Base-by-base conservation (phyloP, 2,888 invertebrate species). In the Troilus luridus region DNA sequence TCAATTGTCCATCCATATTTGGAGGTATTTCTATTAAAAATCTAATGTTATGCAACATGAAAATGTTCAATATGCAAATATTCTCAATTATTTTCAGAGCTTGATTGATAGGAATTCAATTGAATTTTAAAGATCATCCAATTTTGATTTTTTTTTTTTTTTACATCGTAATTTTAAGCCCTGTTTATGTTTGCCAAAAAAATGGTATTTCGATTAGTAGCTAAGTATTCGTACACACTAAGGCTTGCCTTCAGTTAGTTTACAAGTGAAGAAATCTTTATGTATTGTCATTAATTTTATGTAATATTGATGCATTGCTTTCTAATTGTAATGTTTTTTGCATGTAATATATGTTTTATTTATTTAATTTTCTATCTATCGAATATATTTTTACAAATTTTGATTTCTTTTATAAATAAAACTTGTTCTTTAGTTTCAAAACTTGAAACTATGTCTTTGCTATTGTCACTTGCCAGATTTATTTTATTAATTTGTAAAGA, bases 301-400 rank as follows among this genome's bases (percentile, higher is more conserved):
- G 67, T 64, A 27, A 77, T 77, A 77, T 19, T 77, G 17, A 77
- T 41, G 72, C 72, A 19, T 77, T 77, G 72, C 27, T 77, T 77
- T 77, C 7, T 17, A 24, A 77, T 77, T 77, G 7, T 77, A 41
- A 17, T 77, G 27, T 17, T 17, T 17, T 19, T 77, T 77, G 72
- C 72, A 41, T 77, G 72, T 41, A 77, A 41, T 27, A 77, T 3
- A 41, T 77, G 41, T 77, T 77, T 77, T 77, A 77, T 27, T 67
- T 67, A 67, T 67, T 67, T 41, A 77, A 19, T 77, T 77, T 77
- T 41, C 27, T 27, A 41, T 77, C 17, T 77, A 77, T 27, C 19
- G 41, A 77, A 12, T 8, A 41, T 27, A 41, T 67, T 27, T 67
- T 67, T 67, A 67, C 14, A 27, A 67, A 67, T 67, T 67, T 67